Conservation (phyloP, 1,140 invertebrate genomes). For the Neodiprion fabricii region DNA sequence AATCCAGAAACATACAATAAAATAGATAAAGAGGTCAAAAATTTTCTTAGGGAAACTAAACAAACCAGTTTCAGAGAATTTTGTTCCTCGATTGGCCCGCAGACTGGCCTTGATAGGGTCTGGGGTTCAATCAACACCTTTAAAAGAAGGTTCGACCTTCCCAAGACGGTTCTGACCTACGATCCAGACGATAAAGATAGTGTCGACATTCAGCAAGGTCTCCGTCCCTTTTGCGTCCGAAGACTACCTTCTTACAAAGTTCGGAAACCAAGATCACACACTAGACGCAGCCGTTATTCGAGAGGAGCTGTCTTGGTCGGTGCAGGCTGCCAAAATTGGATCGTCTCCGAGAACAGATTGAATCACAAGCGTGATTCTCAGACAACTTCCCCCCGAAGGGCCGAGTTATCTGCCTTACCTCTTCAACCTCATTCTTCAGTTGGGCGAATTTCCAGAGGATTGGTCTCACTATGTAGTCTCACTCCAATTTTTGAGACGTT, state of each 20-base stretch:
- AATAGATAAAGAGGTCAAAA: too few relatives aligned
- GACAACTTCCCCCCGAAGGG: not conserved
- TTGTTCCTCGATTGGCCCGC: too few relatives aligned
- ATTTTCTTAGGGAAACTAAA: too few relatives aligned
- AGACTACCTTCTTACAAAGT: too few relatives aligned
- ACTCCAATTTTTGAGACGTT: too few relatives aligned
- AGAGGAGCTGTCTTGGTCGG: too few relatives aligned
- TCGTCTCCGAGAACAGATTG: not conserved
- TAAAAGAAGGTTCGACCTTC: not conserved
- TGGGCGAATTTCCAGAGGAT: slow-evolving; percentile 19
- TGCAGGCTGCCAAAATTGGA: too few relatives aligned
- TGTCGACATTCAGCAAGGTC: not conserved
- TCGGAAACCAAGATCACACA: too few relatives aligned
- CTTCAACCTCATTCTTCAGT: slow-evolving; percentile 18
- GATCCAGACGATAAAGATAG: not conserved
- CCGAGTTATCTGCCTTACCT: not conserved
- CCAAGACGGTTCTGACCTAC: not conserved
- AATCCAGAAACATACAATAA: too few relatives aligned
- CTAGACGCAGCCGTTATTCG: too few relatives aligned
- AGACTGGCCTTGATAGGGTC: not conserved
- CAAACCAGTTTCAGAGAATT: too few relatives aligned
- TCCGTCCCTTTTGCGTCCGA: not conserved
- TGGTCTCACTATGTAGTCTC: slow-evolving; percentile 13
- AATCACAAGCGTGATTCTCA: not conserved
- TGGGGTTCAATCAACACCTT: not conserved